Base-by-base conservation (phyloP, 2,888 invertebrate genomes). In the Ceratothoa steindachneri region DNA sequence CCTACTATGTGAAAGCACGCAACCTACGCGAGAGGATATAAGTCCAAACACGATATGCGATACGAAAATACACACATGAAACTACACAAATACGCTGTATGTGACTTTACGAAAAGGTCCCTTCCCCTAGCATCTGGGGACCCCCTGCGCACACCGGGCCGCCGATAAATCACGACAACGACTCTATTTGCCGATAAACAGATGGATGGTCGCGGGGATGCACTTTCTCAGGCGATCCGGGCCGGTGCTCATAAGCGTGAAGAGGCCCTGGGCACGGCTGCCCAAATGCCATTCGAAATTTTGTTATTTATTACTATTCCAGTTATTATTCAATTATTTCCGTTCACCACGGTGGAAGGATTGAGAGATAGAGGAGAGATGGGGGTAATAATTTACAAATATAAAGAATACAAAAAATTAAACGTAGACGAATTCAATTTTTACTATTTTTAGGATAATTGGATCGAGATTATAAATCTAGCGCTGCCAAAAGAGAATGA, bases 101-200 rank as follows among this genome's bases (percentile, higher is more conserved):
- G n/a, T n/a, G n/a, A n/a, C n/a, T 51, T 51, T 51, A 51, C 52
- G 19, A 19, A n/a, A 51, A 51, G 52, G 15, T 51, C 19, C n/a
- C 19, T 51, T 51, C 19, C 52, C 52, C 52, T 2, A n/a, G n/a
- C 24, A 60, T 60, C 27, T 24, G 60, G 12, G 19, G 22, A 12
- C 22, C 60, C 22, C 60, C n/a, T 60, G 60, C 60, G 60, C 60
- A 24, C 12, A n/a, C 60, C 24, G 12, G n/a, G 22, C 22, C 12
- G 27, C 19, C 60, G 52, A 60, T 60, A 60, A 60, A 60, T 60
- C 60, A 60, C 19, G 60, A 24, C 22, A 60, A 60, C 60, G 60
- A 24, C 60, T 60, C 24, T 60, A 60, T 60, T 60, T 60, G 27
- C 60, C 24, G 60, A 60, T 60, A 60, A 60, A 60, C 60, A 60